Percentiles rank a stretch among this genome's conserved stretches.
Evolutionary conservation across 2,888 invertebrate species (phyloP).

Genomic region (Diarsia dahlii): DNA sequence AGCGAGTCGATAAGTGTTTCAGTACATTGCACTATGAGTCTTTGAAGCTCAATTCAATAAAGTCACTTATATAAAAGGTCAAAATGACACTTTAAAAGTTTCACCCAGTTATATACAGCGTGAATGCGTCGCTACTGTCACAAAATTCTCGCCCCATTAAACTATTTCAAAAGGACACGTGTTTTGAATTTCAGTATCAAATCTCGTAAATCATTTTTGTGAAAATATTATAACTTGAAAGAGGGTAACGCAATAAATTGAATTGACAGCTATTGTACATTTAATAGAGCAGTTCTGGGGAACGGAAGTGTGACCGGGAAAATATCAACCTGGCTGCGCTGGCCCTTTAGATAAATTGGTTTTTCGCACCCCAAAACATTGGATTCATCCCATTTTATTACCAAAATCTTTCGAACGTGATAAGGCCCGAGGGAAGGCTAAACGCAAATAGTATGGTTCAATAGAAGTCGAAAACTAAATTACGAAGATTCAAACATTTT

Average conservation of each 20-base stretch:
- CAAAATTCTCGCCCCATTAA: conserved; percentile 21
- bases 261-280: conserved; percentile 46
- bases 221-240: conserved; percentile 31
- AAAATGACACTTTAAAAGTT: conserved; percentile 29
- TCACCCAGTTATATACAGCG: conserved; percentile 9
- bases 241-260: conserved; percentile 36
- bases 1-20: conserved; percentile 39
- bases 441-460: conserved; percentile 1
- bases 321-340: conserved; percentile 33
- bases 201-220: conserved; percentile 41
- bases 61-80: conserved; percentile 9
- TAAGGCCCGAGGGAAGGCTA: neutral
- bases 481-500: neutral
- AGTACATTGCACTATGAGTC: conserved; percentile 14
- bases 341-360: conserved; percentile 42
- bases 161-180: conserved; percentile 33
- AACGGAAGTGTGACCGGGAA: conserved; percentile 36
- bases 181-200: conserved; percentile 41
- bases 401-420: conserved; percentile 31
- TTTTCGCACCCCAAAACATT: conserved; percentile 42
- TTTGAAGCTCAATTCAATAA: conserved; percentile 54
- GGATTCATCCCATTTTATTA: conserved; percentile 30
- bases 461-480: conserved; percentile 8
- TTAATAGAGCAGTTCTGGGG: conserved; percentile 48
- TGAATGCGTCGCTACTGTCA: conserved; percentile 13